phyloP scores from a whole-genome alignment of 1,140 invertebrate species.

The Heliconius hermathena region DNA sequence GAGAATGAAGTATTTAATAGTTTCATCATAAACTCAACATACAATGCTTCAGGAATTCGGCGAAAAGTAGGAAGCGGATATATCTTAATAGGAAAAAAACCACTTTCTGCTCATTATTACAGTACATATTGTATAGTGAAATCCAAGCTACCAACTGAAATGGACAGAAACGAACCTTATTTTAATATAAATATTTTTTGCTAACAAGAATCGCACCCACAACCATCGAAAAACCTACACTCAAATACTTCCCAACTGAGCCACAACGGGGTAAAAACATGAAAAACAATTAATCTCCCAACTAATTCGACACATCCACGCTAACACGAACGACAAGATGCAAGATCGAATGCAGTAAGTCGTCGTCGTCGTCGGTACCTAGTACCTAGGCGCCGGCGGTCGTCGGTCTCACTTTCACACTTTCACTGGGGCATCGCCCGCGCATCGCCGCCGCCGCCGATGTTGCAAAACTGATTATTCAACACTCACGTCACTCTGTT shows the following conservation, averaged over 20 bases:
- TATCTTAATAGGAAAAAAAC: too few species aligned
- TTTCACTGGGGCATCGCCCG: slow-evolving; percentile 75
- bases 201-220: too few species aligned
- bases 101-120: not conserved
- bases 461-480: slow-evolving; percentile 74
- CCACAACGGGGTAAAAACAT: not conserved
- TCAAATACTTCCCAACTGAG: too few species aligned
- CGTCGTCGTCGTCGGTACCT: not conserved
- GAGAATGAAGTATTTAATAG: too few species aligned
- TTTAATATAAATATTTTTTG: too few species aligned
- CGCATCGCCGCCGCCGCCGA: slow-evolving; percentile 48
- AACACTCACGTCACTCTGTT: slow-evolving; percentile 44
- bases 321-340: not conserved
- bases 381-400: slow-evolving; percentile 33
- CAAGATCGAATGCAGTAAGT: slow-evolving; percentile 18
- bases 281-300: not conserved
- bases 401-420: slow-evolving; percentile 77
- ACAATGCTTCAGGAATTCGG: too few species aligned
- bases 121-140: too few species aligned
- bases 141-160: too few species aligned
- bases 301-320: not conserved
- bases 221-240: too few species aligned
- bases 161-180: too few species aligned
- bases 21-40: too few species aligned
- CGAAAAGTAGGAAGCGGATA: too few species aligned